Conservation (phyloP, 2,888 invertebrate species). For the Zygogramma bicolorata region DNA sequence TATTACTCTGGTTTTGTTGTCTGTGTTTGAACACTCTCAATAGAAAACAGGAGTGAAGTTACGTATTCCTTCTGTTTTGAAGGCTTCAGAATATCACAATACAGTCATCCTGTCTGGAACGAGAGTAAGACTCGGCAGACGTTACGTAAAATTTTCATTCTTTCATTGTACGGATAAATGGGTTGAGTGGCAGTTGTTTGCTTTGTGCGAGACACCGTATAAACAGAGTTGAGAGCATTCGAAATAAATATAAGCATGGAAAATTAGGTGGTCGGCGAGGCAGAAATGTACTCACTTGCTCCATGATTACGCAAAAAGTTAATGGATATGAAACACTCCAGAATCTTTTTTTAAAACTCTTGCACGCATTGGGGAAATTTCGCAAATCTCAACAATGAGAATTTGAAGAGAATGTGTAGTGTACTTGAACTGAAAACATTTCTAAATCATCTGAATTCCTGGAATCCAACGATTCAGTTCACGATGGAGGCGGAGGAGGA, state of each 20-base stretch:
- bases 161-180: not conserved
- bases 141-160: conserved; percentile 7
- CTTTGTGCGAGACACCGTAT: not conserved
- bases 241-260: not conserved
- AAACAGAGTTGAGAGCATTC: not conserved
- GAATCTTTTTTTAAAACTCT: too few relatives aligned
- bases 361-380: too few relatives aligned
- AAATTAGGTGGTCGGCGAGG: not conserved
- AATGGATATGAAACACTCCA: not conserved
- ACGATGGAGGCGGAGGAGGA: too few relatives aligned
- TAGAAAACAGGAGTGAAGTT: not conserved
- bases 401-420: too few relatives aligned
- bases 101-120: not conserved
- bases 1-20: not conserved
- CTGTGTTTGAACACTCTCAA: not conserved
- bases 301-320: not conserved
- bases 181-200: not conserved
- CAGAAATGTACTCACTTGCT: not conserved
- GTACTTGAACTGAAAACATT: too few relatives aligned
- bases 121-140: conserved; percentile 5
- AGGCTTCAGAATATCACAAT: not conserved
- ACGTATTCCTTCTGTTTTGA: not conserved
- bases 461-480: too few relatives aligned
- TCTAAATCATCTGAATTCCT: too few relatives aligned
- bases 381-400: too few relatives aligned